phyloP scores from a whole-genome alignment of 1,140 invertebrate genomes.

The Caerostris darwini region DNA sequence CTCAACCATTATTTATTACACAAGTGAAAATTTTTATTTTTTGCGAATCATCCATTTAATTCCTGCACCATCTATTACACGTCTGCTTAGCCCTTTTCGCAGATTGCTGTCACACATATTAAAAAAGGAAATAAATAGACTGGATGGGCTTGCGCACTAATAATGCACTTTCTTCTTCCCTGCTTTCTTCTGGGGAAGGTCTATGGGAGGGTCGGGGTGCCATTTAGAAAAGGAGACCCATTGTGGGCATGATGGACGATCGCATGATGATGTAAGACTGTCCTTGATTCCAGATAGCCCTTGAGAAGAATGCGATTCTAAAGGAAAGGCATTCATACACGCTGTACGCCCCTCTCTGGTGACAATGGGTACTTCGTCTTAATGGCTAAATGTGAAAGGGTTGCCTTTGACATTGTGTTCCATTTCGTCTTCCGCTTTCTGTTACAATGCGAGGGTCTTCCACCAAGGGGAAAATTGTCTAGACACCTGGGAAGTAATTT shows the following conservation, averaged over 20 bases:
- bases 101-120: slow-evolving; percentile 8
- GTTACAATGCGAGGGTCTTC: not conserved
- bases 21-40: not conserved
- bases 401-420: slow-evolving; percentile 51
- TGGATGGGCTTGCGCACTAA: not conserved
- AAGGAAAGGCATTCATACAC: slow-evolving; percentile 25
- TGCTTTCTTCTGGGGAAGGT: not conserved
- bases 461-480: slow-evolving; percentile 4
- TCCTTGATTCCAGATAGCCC: slow-evolving; percentile 27
- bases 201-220: not conserved
- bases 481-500: slow-evolving; percentile 21
- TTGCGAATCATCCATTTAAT: not conserved
- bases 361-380: slow-evolving; percentile 55
- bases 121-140: slow-evolving; percentile 15
- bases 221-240: slow-evolving; percentile 37
- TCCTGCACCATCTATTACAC: slow-evolving; percentile 7
- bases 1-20: too few relatives aligned
- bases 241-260: slow-evolving; percentile 69
- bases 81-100: not conserved
- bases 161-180: not conserved
- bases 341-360: slow-evolving; percentile 20
- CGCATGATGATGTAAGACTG: slow-evolving; percentile 73
- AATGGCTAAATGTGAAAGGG: slow-evolving; percentile 59
- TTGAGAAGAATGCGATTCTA: slow-evolving; percentile 46
- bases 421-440: slow-evolving; percentile 46